Conservation (phyloP, 2,113 vertebrate species). For the Poicephalus meyeri region DNA sequence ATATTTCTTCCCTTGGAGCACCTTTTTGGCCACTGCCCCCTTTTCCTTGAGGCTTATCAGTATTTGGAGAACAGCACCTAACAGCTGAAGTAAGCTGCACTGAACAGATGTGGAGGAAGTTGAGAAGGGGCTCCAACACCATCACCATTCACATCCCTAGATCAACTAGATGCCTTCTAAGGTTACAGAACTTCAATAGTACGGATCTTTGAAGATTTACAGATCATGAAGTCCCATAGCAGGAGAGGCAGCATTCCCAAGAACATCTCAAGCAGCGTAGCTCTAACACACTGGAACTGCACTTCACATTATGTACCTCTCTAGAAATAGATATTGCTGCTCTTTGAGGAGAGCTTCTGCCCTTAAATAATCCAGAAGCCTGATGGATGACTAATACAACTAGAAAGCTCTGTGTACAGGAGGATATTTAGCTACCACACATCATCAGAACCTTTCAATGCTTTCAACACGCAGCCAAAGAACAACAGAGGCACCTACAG, state of each 20-base stretch:
- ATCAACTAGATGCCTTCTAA: neutral
- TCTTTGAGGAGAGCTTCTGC: constrained; percentile 36
- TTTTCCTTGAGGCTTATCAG: neutral
- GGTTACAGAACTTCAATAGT: neutral
- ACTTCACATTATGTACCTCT: constrained; percentile 44
- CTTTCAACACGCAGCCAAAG: neutral
- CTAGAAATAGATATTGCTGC: constrained; percentile 51
- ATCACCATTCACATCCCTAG: rapidly evolving
- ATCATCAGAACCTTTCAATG: neutral
- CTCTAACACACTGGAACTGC: neutral
- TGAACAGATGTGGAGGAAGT: neutral
- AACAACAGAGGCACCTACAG: neutral
- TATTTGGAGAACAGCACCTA: neutral
- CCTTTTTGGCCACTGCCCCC: neutral
- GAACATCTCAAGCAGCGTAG: neutral
- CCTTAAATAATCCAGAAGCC: constrained; percentile 44
- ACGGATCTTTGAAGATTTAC: neutral
- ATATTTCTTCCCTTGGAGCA: neutral
- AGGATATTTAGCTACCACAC: constrained; percentile 13
- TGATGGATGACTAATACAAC: constrained; percentile 61
- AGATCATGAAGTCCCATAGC: neutral
- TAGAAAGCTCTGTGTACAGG: neutral
- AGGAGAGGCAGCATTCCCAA: neutral
- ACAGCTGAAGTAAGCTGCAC: neutral
- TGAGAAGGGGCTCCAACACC: neutral